Base-by-base conservation (phyloP, 2,888 invertebrate genomes). In the Scrobipalpa costella region DNA sequence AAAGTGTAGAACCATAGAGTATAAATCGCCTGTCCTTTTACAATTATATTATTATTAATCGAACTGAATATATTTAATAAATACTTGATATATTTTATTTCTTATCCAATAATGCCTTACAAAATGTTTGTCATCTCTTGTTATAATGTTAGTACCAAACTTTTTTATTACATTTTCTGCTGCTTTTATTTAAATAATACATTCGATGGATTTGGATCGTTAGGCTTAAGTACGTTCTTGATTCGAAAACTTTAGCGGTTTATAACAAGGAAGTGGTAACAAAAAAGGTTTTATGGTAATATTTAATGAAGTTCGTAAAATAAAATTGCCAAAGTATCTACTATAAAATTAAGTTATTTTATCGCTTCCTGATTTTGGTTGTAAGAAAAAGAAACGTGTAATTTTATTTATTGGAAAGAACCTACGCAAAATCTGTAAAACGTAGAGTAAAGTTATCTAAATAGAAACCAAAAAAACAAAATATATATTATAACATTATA, bases 141-240 rank as follows among this genome's bases (percentile, higher is more conserved):
- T 9, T 50, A 8, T 27, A 19, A 52, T n/a, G n/a, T 19, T n/a
- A n/a, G 52, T n/a, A 5, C 27, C 7, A 61, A 61, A 61, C 58
- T 60, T 63, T 74, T 63, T 75, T 74, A 74, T 75, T 73, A 67
- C 68, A 68, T 68, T 72, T 70, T 73, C 70, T 71, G 67, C 63
- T 69, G 66, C 62, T 63, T 72, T 69, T 68, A 73, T 78, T 75
- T 74, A 74, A 74, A 76, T 77, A 76, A 77, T 74, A 74, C 71
- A 73, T 75, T 71, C 17, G 63, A 66, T 69, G 66, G 66, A 68
- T 70, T 66, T 70, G 66, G 68, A 67, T 68, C 69, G 67, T 68
- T 69, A 66, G 64, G 59, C 63, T 61, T 61, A 49, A 52, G 50
- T 27, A 52, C 21, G 50, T 52, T 21, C 50, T 61, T 34, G 34